A percentile compares a stretch with the other conserved stretches of the same genome.
Conservation (phyloP, 2,797 vertebrate genomes). For the Macropus fuliginosus region DNA sequence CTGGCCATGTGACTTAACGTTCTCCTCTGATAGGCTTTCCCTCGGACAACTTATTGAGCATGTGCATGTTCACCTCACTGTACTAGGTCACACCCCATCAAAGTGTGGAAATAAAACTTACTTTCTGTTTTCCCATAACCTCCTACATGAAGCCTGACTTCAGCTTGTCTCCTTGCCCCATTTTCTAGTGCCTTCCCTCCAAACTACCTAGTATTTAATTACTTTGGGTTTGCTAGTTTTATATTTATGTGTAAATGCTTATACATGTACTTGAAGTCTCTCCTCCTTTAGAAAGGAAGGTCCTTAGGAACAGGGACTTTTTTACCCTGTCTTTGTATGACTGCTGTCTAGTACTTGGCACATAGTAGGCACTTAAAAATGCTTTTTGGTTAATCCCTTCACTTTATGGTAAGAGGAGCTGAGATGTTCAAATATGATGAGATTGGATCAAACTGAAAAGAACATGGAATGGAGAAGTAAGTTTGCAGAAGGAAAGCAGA, state of each 20-base stretch:
- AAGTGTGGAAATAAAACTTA: too few species aligned
- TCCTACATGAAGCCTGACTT: neutral
- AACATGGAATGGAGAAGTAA: constrained; percentile 14
- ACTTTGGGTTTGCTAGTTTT: neutral
- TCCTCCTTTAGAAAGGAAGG: neutral
- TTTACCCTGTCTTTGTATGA: neutral
- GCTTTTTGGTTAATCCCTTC: neutral
- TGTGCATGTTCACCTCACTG: too few species aligned
- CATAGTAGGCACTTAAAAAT: neutral
- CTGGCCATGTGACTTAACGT: too few species aligned
- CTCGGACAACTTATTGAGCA: too few species aligned
- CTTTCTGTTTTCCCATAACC: too few species aligned
- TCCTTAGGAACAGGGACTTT: neutral
- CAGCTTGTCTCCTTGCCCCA: neutral
- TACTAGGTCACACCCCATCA: too few species aligned
- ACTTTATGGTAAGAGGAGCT: neutral
- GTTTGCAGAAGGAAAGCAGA: constrained; percentile 43
- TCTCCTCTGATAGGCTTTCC: too few species aligned
- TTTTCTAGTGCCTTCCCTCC: neutral
- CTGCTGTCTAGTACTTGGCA: neutral
- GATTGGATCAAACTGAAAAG: neutral
- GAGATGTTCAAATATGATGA: neutral
- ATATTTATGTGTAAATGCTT: neutral
- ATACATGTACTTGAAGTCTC: neutral
- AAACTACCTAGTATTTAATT: neutral